Evolutionary conservation across 2,888 invertebrate species (phyloP).

Genomic region (Ellobium chinense): DNA sequence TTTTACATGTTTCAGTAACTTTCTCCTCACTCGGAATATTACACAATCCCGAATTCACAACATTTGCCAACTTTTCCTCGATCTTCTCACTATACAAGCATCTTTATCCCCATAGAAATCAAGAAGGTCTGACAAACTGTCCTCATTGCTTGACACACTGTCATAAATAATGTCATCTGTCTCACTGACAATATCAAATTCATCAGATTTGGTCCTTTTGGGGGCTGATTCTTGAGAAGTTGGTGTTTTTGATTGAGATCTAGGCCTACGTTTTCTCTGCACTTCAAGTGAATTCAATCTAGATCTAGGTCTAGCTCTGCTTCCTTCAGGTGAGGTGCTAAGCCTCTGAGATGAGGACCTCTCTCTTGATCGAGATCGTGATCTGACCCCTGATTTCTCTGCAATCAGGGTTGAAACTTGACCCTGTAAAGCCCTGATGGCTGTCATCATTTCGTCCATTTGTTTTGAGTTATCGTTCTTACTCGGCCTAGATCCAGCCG

Average conservation of each 20-base stretch:
- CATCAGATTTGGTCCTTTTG: not conserved
- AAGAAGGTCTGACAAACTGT: not conserved
- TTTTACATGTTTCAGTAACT: not conserved
- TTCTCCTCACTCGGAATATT: not conserved
- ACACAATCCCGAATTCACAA: not conserved
- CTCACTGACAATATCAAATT: not conserved
- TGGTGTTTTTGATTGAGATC: not conserved
- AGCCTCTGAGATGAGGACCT: not conserved
- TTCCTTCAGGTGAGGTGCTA: not conserved
- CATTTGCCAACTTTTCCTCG: not conserved
- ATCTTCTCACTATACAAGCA: not conserved
- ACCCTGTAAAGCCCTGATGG: not conserved
- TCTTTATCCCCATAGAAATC: not conserved
- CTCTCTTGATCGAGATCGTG: not conserved
- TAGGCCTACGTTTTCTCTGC: too few relatives aligned
- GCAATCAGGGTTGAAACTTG: not conserved
- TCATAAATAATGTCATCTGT: not conserved
- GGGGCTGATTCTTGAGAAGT: not conserved
- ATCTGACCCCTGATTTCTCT: not conserved
- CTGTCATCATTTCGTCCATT: not conserved
- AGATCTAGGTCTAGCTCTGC: not conserved
- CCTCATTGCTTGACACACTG: not conserved
- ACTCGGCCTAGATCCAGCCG: not conserved
- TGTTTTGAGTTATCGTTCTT: not conserved
- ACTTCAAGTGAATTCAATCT: too few relatives aligned